Conservation (phyloP, 2,797 vertebrate species). For the Luscinia luscinia region DNA sequence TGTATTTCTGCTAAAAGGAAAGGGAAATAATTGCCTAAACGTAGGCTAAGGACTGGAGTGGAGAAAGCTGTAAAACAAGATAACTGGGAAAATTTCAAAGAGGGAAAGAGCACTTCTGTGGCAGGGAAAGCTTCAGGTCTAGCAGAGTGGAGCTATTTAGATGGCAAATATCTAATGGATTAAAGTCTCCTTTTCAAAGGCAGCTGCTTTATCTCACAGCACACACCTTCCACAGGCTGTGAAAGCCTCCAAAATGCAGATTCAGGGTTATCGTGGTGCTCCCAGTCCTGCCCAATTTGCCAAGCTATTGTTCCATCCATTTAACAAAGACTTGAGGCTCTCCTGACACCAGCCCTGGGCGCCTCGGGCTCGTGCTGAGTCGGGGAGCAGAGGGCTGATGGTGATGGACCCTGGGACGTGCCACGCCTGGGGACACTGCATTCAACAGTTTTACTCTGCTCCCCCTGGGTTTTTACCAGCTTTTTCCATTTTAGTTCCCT, state of each 20-base stretch:
- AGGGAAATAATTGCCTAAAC: background rate
- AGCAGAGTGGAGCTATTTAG: constrained; percentile 7
- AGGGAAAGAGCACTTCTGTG: background rate
- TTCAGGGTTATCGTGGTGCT: constrained; percentile 42
- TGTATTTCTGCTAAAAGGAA: background rate
- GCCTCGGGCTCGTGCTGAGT: no score
- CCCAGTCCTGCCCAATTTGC: constrained; percentile 23
- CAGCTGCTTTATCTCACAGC: constrained; percentile 35
- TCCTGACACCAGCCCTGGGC: no score
- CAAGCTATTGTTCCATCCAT: background rate
- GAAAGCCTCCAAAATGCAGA: constrained; percentile 28
- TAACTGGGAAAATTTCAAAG: constrained; percentile 3
- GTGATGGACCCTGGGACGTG: background rate
- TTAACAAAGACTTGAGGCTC: background rate
- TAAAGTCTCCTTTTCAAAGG: background rate
- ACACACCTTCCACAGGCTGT: constrained; percentile 32
- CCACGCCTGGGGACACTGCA: background rate
- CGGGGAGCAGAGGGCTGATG: background rate
- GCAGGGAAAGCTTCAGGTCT: background rate
- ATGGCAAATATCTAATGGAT: constrained; percentile 14
- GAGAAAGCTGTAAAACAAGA: constrained; percentile 53
- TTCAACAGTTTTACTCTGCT: background rate
- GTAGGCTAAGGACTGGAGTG: background rate
- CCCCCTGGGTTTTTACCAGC: background rate
- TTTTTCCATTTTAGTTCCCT: background rate